Conservation (phyloP, 1,140 invertebrate genomes). For the Bradysia coprophila region DNA sequence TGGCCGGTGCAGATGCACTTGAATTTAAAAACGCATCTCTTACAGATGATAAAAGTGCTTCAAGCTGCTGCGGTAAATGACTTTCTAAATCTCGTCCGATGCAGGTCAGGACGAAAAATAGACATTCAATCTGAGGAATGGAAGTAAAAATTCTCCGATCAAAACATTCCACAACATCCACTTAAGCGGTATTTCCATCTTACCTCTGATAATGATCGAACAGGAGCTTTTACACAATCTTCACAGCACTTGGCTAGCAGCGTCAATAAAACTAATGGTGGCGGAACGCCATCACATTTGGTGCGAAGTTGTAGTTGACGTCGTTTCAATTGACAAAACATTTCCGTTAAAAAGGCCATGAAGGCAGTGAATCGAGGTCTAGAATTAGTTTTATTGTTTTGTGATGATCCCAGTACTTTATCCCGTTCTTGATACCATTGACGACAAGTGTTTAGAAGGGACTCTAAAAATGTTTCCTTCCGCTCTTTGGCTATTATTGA, state of each 20-base stretch:
- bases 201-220: slow-evolving; percentile 58
- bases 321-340: slow-evolving; percentile 68
- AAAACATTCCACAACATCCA: too few relatives aligned
- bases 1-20: slow-evolving; percentile 37
- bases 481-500: slow-evolving; percentile 71
- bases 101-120: slow-evolving; percentile 72
- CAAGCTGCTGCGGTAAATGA: slow-evolving; percentile 59
- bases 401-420: slow-evolving; percentile 28
- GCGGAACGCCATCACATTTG: slow-evolving; percentile 44
- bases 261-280: slow-evolving; percentile 52
- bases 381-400: slow-evolving; percentile 21
- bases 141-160: slow-evolving; percentile 9
- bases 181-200: too few relatives aligned
- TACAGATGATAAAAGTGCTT: slow-evolving; percentile 54
- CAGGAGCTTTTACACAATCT: slow-evolving; percentile 58
- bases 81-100: slow-evolving; percentile 68
- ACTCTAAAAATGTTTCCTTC: slow-evolving; percentile 74
- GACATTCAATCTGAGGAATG: slow-evolving; percentile 65
- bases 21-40: slow-evolving; percentile 67
- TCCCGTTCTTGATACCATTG: slow-evolving; percentile 77
- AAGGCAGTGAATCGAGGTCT: slow-evolving; percentile 58
- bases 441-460: slow-evolving; percentile 69
- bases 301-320: slow-evolving; percentile 47
- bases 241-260: slow-evolving; percentile 69
- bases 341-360: slow-evolving; percentile 74